Evolutionary conservation across 2,888 invertebrate species (phyloP).

Genomic region (Uropetala carovei): DNA sequence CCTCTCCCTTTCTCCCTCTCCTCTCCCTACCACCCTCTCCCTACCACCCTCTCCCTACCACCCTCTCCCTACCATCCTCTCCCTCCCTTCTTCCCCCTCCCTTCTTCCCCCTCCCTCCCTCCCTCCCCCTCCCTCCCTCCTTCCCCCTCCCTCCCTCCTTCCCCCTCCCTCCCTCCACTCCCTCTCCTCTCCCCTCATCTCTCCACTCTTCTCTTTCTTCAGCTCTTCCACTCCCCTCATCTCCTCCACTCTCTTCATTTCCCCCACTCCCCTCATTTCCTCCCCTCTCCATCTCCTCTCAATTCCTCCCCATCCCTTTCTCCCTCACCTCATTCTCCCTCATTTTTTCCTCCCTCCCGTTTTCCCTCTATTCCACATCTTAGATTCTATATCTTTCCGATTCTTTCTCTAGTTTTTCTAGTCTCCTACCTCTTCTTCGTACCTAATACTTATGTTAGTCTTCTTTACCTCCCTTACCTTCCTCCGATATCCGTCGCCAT

Average conservation of each 20-base stretch:
- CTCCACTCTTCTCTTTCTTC: neutral
- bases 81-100: conserved; percentile 64
- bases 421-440: too few species aligned
- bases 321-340: neutral
- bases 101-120: conserved; percentile 66
- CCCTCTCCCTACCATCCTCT: neutral
- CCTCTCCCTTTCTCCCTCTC: too few species aligned
- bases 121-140: conserved; percentile 67
- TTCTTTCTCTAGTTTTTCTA: too few species aligned
- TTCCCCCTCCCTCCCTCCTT: conserved; percentile 66
- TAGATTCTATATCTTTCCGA: too few species aligned
- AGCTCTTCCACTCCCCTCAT: neutral
- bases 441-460: too few species aligned
- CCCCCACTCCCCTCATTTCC: neutral
- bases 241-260: neutral
- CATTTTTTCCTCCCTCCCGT: neutral
- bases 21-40: too few species aligned
- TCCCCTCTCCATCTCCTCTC: conserved; percentile 65
- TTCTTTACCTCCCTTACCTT: conserved; percentile 16
- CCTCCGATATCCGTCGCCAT: conserved; percentile 6
- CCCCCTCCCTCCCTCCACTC: neutral
- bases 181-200: conserved; percentile 49
- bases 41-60: too few species aligned
- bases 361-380: too few species aligned
- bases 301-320: neutral